Evolutionary conservation across 2,113 vertebrate species (phyloP).

Genomic region (Neopipo cinnamomea): DNA sequence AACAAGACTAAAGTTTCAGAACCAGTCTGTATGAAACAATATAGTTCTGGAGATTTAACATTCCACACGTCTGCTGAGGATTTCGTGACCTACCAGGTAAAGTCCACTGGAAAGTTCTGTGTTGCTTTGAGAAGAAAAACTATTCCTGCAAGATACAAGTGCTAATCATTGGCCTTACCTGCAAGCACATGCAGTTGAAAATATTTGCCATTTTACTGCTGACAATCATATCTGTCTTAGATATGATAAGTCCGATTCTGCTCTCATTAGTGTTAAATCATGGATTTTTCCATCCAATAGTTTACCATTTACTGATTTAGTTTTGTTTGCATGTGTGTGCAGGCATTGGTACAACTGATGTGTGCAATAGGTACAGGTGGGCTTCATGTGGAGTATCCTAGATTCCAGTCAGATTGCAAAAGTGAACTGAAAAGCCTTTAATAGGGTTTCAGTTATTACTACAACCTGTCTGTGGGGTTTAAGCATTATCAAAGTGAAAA

Average conservation of each 20-base stretch:
- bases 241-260: neutral
- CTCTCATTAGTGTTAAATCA: neutral
- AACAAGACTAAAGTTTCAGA: slow-evolving; percentile 52
- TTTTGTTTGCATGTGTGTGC: neutral
- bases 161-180: neutral
- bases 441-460: neutral
- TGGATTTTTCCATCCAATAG: neutral
- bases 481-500: neutral
- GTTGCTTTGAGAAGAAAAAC: neutral
- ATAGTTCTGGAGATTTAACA: slow-evolving; percentile 11
- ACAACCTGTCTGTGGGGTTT: neutral
- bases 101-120: neutral
- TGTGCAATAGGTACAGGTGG: neutral
- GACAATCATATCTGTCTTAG: neutral
- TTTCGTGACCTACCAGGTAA: slow-evolving; percentile 29
- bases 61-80: neutral
- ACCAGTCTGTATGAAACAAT: slow-evolving; percentile 1
- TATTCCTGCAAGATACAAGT: neutral
- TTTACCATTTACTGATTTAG: neutral
- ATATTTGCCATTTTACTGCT: neutral
- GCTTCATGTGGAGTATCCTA: neutral
- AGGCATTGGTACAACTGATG: neutral
- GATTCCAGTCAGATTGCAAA: neutral
- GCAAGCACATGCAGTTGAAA: neutral
- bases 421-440: neutral